Conservation (phyloP, 2,113 vertebrate genomes). For the Accipiter virgatus region DNA sequence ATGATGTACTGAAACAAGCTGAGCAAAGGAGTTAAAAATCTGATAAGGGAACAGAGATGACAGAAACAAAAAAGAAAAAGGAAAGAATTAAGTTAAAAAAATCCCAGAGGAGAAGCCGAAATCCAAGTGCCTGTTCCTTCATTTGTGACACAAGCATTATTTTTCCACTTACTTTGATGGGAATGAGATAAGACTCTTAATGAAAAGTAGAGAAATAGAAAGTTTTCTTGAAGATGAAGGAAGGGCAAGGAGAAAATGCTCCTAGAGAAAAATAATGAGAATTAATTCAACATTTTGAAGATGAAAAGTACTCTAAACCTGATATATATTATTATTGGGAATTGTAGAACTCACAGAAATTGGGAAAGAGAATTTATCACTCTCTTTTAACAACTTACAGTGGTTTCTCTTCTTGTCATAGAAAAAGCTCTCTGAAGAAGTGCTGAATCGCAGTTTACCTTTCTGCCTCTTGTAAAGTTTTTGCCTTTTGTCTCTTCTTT, state of each 20-base stretch:
- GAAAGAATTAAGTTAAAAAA: background rate
- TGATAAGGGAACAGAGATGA: background rate
- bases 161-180: background rate
- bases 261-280: background rate
- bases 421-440: background rate
- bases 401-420: background rate
- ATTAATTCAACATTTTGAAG: background rate
- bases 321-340: background rate
- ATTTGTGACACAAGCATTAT: background rate
- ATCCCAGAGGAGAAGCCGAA: background rate
- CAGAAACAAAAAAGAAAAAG: background rate
- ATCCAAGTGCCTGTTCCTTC: background rate
- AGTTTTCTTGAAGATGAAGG: background rate
- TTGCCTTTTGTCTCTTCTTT: background rate
- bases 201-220: background rate
- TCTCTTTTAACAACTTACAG: background rate
- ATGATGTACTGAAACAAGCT: background rate
- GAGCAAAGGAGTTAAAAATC: background rate
- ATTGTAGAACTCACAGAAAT: background rate
- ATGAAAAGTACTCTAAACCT: background rate
- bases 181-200: background rate
- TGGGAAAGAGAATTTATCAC: background rate
- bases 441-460: accelerated
- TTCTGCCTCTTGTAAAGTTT: background rate
- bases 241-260: background rate